phyloP scores from a whole-genome alignment of 2,797 vertebrate genomes.

The Mus spretus region DNA sequence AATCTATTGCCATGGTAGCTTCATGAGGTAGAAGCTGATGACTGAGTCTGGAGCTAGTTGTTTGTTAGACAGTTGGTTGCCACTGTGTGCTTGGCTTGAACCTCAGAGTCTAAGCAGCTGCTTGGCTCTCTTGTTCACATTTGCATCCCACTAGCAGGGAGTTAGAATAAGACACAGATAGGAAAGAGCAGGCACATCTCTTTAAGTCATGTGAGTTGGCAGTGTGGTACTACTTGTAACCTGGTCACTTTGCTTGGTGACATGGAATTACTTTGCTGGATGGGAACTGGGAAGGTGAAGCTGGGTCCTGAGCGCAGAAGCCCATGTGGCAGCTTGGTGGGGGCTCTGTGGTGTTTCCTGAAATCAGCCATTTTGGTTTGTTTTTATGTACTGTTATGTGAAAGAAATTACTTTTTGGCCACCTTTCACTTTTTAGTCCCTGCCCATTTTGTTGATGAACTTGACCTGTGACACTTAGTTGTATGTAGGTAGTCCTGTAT shows the following conservation, averaged over 20 bases:
- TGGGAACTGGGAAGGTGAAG: background rate
- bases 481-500: fast-evolving
- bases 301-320: background rate
- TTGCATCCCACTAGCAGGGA: background rate
- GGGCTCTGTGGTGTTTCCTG: background rate
- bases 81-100: background rate
- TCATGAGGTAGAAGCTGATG: background rate
- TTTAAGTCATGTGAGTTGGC: too few relatives aligned
- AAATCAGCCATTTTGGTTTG: background rate
- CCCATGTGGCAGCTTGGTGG: background rate
- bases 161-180: fast-evolving
- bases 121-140: background rate
- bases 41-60: background rate
- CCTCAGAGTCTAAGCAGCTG: background rate
- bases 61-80: fast-evolving
- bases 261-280: background rate
- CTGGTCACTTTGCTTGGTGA: background rate
- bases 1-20: fast-evolving
- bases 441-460: background rate
- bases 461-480: background rate
- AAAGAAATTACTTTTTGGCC: background rate
- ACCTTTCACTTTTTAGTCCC: background rate
- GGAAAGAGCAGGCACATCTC: background rate
- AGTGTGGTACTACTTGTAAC: fast-evolving
- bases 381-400: fast-evolving